Conservation (phyloP, 2,888 invertebrate genomes). For the Euplexia lucipara region DNA sequence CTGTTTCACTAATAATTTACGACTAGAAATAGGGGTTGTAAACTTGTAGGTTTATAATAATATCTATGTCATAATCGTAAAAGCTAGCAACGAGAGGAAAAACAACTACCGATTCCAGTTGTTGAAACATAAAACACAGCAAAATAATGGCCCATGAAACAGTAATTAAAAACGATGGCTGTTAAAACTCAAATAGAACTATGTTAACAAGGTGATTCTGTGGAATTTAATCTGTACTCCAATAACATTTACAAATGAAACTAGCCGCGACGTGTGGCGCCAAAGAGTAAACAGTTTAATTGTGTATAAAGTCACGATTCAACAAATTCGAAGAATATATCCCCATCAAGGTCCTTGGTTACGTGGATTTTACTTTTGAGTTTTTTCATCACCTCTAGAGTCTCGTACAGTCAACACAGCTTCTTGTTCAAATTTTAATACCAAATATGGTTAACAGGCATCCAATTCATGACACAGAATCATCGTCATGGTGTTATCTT, state of each 20-base stretch:
- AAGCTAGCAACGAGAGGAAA: constrained; percentile 44
- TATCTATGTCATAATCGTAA: constrained; percentile 43
- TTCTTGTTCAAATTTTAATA: constrained; percentile 13
- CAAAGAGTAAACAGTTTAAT: constrained; percentile 84
- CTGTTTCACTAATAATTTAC: constrained; percentile 48
- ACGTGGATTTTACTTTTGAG: constrained; percentile 51
- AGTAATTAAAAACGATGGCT: constrained; percentile 70
- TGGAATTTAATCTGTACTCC: constrained; percentile 77
- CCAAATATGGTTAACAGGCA: constrained; percentile 3
- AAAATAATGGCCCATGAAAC: constrained; percentile 75
- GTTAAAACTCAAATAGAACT: constrained; percentile 69
- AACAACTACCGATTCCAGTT: constrained; percentile 60
- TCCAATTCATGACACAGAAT: constrained; percentile 14
- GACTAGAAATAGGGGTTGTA: constrained; percentile 36
- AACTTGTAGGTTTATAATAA: constrained; percentile 35
- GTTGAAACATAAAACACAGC: constrained; percentile 60
- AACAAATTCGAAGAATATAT: constrained; percentile 73
- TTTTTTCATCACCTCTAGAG: constrained; percentile 50
- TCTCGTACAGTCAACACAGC: constrained; percentile 33
- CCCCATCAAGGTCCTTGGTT: constrained; percentile 59
- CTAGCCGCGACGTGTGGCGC: constrained; percentile 85
- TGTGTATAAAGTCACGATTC: constrained; percentile 86
- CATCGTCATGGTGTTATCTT: neutral
- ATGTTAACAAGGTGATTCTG: constrained; percentile 74
- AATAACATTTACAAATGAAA: constrained; percentile 82